These are phyloP conservation scores for Stenodema calcarata DNA, from an alignment of 2,888 invertebrate species.

Conservation along the genomic window DNA sequence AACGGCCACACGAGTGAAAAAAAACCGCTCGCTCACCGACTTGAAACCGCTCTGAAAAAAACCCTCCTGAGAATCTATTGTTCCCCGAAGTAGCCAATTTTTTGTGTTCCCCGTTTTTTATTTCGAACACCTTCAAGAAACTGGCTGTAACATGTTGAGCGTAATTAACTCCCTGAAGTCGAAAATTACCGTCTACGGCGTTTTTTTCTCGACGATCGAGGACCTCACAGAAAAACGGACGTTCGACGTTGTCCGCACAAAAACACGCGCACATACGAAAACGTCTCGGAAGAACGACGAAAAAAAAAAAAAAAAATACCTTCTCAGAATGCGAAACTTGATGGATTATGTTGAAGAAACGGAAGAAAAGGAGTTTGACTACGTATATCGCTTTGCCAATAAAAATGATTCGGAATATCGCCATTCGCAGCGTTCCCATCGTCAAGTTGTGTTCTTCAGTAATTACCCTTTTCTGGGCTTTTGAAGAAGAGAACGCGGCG, in stretches of 20 bases:
- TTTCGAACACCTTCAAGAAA: background rate
- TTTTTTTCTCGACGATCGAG: background rate
- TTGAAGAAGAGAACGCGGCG: background rate
- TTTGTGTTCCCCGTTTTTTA: background rate
- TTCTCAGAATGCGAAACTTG: background rate
- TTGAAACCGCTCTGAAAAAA: background rate
- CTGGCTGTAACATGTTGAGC: background rate
- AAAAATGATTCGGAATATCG: background rate
- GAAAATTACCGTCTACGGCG: background rate
- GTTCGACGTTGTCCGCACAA: no score
- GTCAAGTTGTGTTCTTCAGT: background rate
- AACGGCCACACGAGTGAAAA: no score
- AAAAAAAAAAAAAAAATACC: background rate
- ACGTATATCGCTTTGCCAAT: background rate
- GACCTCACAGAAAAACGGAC: background rate
- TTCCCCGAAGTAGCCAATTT: background rate
- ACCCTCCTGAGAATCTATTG: background rate
- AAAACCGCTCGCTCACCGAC: background rate
- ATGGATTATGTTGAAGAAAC: background rate
- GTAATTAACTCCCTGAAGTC: background rate
- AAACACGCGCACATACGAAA: background rate
- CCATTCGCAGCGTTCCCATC: background rate
- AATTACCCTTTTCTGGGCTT: background rate
- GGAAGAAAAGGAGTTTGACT: background rate
- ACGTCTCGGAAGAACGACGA: background rate